Evolutionary conservation across 2,797 vertebrate genomes (phyloP).

Genomic region (Anguilla anguilla): DNA sequence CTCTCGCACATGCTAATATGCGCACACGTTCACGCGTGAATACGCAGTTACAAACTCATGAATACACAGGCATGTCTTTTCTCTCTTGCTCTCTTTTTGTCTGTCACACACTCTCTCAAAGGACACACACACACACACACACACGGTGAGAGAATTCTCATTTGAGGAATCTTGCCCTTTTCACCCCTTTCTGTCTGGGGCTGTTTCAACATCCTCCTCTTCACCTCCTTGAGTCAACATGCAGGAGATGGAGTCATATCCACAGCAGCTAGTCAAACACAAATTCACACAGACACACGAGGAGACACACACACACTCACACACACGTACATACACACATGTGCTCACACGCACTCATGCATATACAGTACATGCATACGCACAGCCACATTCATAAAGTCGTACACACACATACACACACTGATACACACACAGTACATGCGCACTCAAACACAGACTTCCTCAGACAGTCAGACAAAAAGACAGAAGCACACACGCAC

Average conservation of each 20-base stretch:
- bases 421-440: not conserved
- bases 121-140: not conserved
- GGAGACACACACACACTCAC: not conserved
- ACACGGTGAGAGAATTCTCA: not conserved
- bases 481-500: not conserved
- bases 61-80: not conserved
- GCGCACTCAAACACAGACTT: not conserved
- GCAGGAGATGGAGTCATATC: conserved; percentile 16
- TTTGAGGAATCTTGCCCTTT: not conserved
- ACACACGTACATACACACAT: conserved; percentile 10
- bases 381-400: not conserved
- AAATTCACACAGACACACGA: not conserved
- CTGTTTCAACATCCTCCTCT: conserved; percentile 18
- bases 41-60: not conserved
- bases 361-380: not conserved
- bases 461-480: not conserved
- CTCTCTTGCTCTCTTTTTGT: not conserved
- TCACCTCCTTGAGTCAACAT: conserved; percentile 1
- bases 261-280: conserved; percentile 13
- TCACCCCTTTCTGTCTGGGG: conserved; percentile 12
- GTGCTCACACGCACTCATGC: conserved; percentile 12
- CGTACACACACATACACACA: not conserved
- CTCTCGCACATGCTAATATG: not conserved
- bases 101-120: not conserved
- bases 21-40: not conserved